Evolutionary conservation across 2,797 vertebrate genomes (phyloP).

Genomic region (Peromyscus nudipes): DNA sequence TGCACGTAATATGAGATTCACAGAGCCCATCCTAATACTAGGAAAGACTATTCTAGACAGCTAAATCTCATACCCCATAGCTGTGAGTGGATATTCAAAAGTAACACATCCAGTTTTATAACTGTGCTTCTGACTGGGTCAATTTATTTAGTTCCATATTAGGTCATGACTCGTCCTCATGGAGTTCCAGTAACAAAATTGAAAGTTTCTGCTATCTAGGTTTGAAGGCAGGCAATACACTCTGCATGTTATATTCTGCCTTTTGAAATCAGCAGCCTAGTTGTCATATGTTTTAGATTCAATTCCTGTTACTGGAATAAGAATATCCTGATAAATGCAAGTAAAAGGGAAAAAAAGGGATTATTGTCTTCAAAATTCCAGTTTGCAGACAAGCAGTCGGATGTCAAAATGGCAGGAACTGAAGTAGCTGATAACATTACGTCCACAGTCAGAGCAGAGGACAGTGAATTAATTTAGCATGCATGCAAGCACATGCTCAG

Average conservation of each 20-base stretch:
- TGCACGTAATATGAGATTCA: not conserved
- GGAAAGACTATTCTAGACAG: not conserved
- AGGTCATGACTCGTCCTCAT: not conserved
- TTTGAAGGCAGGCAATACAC: fast-evolving
- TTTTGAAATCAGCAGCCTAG: not conserved
- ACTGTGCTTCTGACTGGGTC: not conserved
- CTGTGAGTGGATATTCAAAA: not conserved
- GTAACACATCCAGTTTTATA: not conserved
- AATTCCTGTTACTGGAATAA: not conserved
- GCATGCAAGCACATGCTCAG: not conserved
- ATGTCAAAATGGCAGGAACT: not conserved
- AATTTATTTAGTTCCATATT: not conserved
- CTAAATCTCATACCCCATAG: not conserved
- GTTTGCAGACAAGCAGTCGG: not conserved
- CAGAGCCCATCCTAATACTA: not conserved
- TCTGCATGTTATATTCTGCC: not conserved
- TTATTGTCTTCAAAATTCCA: not conserved
- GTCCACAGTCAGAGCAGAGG: not conserved
- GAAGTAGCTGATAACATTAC: not conserved
- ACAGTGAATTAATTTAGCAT: not conserved
- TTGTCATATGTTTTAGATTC: not conserved
- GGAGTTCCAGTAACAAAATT: not conserved
- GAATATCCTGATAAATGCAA: not conserved
- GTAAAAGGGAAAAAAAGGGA: not conserved
- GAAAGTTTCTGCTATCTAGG: not conserved